phyloP scores from a whole-genome alignment of 2,888 invertebrate species.

The Hydrotaea cyrtoneurina region DNA sequence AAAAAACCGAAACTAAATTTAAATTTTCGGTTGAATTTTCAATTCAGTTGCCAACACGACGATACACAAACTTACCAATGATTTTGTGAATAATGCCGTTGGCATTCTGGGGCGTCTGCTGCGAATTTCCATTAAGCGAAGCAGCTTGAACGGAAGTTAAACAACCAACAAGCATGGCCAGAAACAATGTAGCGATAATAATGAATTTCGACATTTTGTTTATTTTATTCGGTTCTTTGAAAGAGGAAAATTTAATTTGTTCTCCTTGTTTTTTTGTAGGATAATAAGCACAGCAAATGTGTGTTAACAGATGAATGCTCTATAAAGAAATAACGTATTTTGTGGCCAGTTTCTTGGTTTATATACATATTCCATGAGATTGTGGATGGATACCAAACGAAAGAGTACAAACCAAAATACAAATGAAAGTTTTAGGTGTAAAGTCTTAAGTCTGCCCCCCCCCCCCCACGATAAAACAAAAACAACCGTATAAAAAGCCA shows the following conservation, averaged over 20 bases:
- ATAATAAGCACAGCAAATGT: neutral
- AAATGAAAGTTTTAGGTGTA: neutral
- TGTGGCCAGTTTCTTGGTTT: neutral
- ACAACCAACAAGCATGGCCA: slow-evolving; percentile 27
- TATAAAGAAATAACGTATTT: neutral
- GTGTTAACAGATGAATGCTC: slow-evolving; percentile 3
- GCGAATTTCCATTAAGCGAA: neutral
- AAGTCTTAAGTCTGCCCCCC: neutral
- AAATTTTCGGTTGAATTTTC: neutral
- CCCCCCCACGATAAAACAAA: too few relatives aligned
- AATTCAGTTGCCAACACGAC: neutral
- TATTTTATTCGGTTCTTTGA: too few relatives aligned
- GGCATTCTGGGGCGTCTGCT: neutral
- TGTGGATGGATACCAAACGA: neutral
- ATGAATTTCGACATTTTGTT: slow-evolving; percentile 28
- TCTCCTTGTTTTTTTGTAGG: too few relatives aligned
- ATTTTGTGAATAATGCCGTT: neutral
- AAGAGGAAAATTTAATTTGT: too few relatives aligned
- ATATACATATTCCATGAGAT: neutral
- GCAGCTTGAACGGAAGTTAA: neutral
- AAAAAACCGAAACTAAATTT: neutral
- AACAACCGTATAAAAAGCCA: neutral
- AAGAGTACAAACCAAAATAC: neutral
- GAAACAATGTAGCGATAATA: slow-evolving; percentile 35
- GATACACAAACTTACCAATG: slow-evolving; percentile 12